phyloP scores from a whole-genome alignment of 2,888 invertebrate species.

The Lamellibrachia columna region DNA sequence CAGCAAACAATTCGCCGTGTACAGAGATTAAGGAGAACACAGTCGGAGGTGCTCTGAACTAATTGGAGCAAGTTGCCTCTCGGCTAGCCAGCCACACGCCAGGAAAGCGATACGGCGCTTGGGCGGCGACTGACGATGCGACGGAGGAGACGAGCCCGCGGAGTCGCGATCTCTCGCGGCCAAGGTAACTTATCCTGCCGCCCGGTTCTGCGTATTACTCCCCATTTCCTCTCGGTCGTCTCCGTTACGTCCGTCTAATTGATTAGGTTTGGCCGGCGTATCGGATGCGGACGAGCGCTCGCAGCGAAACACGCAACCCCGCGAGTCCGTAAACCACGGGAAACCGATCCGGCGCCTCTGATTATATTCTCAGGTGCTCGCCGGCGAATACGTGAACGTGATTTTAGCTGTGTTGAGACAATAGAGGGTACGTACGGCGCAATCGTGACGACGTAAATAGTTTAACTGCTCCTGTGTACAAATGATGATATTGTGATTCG shows the following conservation, averaged over 20 bases:
- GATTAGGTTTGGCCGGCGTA: not conserved
- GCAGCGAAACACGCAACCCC: not conserved
- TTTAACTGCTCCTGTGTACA: not conserved
- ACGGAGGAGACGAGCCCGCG: not conserved
- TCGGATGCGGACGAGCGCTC: not conserved
- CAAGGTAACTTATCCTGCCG: not conserved
- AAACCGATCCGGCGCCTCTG: not conserved
- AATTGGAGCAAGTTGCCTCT: constrained; percentile 12
- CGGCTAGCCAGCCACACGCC: not conserved
- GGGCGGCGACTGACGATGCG: not conserved
- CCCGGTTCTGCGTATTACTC: constrained; percentile 16
- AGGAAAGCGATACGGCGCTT: not conserved
- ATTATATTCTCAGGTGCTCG: not conserved
- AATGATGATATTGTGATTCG: not conserved
- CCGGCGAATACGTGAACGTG: not conserved
- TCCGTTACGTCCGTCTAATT: constrained; percentile 3
- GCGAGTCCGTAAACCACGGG: not conserved
- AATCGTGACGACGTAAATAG: not conserved
- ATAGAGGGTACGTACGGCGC: not conserved
- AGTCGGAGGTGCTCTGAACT: not conserved
- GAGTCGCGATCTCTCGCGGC: too few relatives aligned
- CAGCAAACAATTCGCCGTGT: not conserved
- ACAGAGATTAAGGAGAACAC: not conserved
- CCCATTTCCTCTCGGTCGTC: not conserved
- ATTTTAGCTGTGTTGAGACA: not conserved